Conservation (phyloP, 2,797 vertebrate genomes). For the Onychomys arenicola region DNA sequence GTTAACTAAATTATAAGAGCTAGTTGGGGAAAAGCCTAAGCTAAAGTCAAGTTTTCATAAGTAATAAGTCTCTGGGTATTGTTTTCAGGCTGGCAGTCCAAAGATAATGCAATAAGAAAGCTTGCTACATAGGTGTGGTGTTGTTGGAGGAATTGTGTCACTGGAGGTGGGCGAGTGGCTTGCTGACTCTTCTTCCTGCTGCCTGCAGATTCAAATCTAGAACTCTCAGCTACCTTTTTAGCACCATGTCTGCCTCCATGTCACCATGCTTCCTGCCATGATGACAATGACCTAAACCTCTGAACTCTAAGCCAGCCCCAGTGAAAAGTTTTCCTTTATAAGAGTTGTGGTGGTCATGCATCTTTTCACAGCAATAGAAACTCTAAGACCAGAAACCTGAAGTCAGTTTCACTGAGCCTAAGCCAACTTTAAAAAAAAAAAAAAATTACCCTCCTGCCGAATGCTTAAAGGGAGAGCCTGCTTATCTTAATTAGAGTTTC, state of each 20-base stretch:
- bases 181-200: background rate
- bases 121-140: background rate
- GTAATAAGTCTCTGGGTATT: background rate
- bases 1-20: too few species aligned
- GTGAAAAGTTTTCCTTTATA: background rate
- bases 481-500: background rate
- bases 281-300: background rate
- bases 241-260: background rate
- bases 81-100: background rate
- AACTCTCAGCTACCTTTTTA: background rate
- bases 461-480: background rate
- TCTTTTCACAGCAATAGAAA: background rate
- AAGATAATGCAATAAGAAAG: background rate
- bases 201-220: background rate
- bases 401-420: constrained; percentile 19
- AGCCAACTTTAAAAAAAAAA: constrained; percentile 27
- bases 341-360: background rate
- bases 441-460: background rate
- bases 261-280: background rate
- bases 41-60: background rate
- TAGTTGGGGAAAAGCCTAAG: too few species aligned
- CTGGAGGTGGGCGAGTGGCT: background rate
- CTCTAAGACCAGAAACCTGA: background rate
- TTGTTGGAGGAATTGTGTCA: background rate
- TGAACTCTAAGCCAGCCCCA: background rate